Percentiles rank a stretch among this genome's conserved stretches.
These are phyloP conservation scores for Psilopogon haemacephalus DNA, from an alignment of 2,113 vertebrate species.

Conservation along the genomic window DNA sequence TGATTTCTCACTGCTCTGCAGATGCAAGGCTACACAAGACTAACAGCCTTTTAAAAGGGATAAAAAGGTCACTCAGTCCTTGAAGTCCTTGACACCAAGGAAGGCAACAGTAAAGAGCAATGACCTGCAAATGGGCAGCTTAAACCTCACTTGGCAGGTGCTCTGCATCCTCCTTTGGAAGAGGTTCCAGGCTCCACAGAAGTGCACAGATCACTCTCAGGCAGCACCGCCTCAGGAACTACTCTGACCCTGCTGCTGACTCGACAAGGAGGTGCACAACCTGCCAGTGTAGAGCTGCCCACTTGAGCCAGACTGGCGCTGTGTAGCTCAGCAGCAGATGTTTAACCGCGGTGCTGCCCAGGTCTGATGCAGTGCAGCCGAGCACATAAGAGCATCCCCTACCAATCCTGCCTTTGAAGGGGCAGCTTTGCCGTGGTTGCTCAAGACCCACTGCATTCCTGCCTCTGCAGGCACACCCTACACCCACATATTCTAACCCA, in stretches of 20 bases:
- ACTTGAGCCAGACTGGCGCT: fast-evolving
- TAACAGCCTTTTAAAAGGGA: neutral
- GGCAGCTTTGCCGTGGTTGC: neutral
- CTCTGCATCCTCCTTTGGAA: neutral
- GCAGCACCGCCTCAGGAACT: neutral
- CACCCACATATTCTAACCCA: slow-evolving; percentile 16
- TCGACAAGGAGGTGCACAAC: no score
- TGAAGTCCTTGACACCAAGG: neutral
- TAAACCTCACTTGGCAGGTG: neutral
- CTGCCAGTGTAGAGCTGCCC: neutral
- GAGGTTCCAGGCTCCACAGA: neutral
- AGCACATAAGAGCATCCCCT: neutral
- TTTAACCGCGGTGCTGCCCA: neutral
- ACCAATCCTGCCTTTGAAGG: neutral
- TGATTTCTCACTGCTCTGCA: neutral
- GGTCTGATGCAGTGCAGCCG: neutral
- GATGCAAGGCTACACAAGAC: neutral
- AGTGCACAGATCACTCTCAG: neutral
- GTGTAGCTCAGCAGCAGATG: neutral
- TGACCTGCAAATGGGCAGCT: neutral
- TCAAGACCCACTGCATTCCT: slow-evolving; percentile 36
- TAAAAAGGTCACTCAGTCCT: neutral
- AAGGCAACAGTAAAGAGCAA: neutral
- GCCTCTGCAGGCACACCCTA: slow-evolving; percentile 40
- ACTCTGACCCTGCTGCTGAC: neutral